A percentile compares a stretch with the other conserved stretches of the same genome.
Conservation (phyloP, 2,888 invertebrate species). For the Dicycla oo region DNA sequence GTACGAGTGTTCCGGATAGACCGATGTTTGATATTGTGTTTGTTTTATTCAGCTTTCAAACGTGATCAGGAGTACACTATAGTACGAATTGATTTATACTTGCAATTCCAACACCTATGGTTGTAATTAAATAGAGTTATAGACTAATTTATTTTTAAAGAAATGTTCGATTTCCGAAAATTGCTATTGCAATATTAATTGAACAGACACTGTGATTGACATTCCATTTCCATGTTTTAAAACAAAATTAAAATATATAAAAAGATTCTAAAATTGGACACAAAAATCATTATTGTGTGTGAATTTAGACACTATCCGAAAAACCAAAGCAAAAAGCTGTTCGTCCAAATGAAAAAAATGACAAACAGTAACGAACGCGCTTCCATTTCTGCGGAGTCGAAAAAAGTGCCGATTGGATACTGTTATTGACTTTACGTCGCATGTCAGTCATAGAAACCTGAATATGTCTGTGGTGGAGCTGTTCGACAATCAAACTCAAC, state of each 20-base stretch:
- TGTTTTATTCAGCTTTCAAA: conserved; percentile 42
- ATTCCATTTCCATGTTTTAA: background rate
- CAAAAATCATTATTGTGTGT: background rate
- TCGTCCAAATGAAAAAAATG: conserved; percentile 42
- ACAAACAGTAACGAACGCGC: conserved; percentile 55
- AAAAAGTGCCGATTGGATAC: conserved; percentile 62
- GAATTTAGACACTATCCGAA: conserved; percentile 12
- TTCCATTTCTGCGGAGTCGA: conserved; percentile 49
- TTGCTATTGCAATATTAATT: too few species aligned
- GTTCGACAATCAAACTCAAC: conserved; percentile 22
- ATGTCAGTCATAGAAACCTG: conserved; percentile 54
- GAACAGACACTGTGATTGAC: background rate
- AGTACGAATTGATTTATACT: background rate
- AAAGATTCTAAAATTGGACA: background rate
- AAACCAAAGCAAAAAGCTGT: conserved; percentile 19
- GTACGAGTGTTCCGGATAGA: conserved; percentile 67
- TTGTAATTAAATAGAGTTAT: background rate
- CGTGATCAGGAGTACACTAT: conserved; percentile 7
- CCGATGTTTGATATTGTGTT: conserved; percentile 51
- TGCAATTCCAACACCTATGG: background rate
- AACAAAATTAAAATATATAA: background rate
- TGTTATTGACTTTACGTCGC: conserved; percentile 58
- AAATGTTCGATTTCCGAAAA: background rate
- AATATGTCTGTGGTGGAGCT: conserved; percentile 15
- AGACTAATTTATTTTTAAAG: background rate